A percentile compares a stretch with the other conserved stretches of the same genome.
Conservation (phyloP, 2,113 vertebrate species). For the Pavo muticus region DNA sequence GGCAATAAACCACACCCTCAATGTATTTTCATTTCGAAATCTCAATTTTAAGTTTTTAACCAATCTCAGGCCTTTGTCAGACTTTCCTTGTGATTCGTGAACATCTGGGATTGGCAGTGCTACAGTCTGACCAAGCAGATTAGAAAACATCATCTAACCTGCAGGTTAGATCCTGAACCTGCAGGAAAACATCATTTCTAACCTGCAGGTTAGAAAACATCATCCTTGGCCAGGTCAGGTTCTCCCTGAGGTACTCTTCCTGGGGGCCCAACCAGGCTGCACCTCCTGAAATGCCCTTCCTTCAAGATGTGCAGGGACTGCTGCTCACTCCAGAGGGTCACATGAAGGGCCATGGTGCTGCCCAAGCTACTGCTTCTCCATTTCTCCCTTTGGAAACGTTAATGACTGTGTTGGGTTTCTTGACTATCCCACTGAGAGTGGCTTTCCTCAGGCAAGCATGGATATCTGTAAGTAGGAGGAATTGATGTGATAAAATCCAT, state of each 20-base stretch:
- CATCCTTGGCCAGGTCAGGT: neutral
- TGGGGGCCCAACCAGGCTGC: neutral
- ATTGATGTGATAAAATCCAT: slow-evolving; percentile 40
- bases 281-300: slow-evolving; percentile 15
- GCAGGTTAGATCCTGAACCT: too few species aligned
- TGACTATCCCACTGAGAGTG: neutral
- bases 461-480: slow-evolving; percentile 45
- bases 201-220: slow-evolving; percentile 16
- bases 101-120: slow-evolving; percentile 33
- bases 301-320: neutral
- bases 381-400: slow-evolving; percentile 17
- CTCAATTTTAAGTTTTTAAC: slow-evolving; percentile 5
- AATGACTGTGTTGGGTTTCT: neutral
- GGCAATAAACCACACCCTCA: slow-evolving; percentile 61
- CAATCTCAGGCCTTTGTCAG: neutral
- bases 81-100: slow-evolving; percentile 25
- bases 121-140: neutral
- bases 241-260: neutral
- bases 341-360: neutral
- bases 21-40: slow-evolving; percentile 30
- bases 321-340: neutral
- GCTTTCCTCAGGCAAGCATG: neutral
- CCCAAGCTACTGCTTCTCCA: neutral
- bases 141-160: neutral
- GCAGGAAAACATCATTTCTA: too few species aligned